Conservation (phyloP, 2,113 vertebrate species). For the Eurypyga helias region DNA sequence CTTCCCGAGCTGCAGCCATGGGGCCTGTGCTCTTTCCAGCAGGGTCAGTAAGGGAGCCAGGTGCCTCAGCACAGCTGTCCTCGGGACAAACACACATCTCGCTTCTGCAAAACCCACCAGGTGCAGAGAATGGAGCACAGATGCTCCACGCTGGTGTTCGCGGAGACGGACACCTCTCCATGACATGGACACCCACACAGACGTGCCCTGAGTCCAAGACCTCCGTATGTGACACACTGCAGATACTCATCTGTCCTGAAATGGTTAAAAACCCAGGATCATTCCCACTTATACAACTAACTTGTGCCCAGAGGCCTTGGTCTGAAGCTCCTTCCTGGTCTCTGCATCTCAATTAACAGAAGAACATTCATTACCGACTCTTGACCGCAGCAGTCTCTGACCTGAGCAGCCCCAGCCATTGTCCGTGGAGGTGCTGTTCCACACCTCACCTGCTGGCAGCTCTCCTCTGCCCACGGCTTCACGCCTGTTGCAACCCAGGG, state of each 20-base stretch:
- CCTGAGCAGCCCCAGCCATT: fast-evolving
- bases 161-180: not conserved
- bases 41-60: not conserved
- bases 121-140: not conserved
- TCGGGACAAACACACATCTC: not conserved
- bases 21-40: not conserved
- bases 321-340: not conserved
- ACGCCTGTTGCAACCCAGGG: fast-evolving
- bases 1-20: fast-evolving
- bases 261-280: not conserved
- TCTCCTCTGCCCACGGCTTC: not conserved
- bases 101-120: not conserved
- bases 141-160: not conserved
- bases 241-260: not conserved
- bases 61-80: not conserved
- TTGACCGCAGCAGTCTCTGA: not conserved
- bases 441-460: not conserved
- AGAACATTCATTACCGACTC: not conserved
- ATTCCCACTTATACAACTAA: not conserved
- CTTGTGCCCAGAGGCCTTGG: not conserved
- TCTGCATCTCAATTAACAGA: not conserved
- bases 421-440: not conserved
- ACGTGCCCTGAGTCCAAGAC: fast-evolving
- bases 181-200: not conserved
- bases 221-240: fast-evolving